These are phyloP conservation scores for Plecotus auritus DNA, from an alignment of 2,113 vertebrate species.

Conservation along the genomic window DNA sequence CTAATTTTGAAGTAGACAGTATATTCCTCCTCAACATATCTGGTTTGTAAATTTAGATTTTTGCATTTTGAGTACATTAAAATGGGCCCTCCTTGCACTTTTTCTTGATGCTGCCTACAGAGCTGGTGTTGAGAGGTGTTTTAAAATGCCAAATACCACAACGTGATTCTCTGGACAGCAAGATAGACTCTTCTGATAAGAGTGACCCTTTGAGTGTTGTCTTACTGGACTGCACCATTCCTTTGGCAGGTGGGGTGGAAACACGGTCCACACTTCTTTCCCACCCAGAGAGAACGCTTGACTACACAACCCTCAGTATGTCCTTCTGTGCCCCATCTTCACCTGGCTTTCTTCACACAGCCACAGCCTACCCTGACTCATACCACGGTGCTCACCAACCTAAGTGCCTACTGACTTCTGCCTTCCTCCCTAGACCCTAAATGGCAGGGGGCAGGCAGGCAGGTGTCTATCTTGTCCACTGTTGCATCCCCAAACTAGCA, in stretches of 20 bases:
- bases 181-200: not conserved
- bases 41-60: not conserved
- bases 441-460: not conserved
- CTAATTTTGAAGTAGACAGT: not conserved
- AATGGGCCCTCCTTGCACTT: not conserved
- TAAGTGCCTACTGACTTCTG: not conserved
- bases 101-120: not conserved
- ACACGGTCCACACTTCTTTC: not conserved
- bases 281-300: not conserved
- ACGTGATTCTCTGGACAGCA: not conserved
- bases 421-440: not conserved
- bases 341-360: not conserved
- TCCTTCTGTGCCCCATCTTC: not conserved
- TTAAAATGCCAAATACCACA: not conserved
- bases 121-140: not conserved
- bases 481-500: not conserved
- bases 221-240: not conserved
- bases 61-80: not conserved
- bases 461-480: not conserved
- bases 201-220: not conserved
- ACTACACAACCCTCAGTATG: not conserved
- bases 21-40: not conserved
- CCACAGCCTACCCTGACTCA: not conserved
- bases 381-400: too few species aligned
- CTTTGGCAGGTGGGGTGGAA: not conserved